Conservation (phyloP, 2,797 vertebrate genomes). For the Eulemur rubriventer region DNA sequence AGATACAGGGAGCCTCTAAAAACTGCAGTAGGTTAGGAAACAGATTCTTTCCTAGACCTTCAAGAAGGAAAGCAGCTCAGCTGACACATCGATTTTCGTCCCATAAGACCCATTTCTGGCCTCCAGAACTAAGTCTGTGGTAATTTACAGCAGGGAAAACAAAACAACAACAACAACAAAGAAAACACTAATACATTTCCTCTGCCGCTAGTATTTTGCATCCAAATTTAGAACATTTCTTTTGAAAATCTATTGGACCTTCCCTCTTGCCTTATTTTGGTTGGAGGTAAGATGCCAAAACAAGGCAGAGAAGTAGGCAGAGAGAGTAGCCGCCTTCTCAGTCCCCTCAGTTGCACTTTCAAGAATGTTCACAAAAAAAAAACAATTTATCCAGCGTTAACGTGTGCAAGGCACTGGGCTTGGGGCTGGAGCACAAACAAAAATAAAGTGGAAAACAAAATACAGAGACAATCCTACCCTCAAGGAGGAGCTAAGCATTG, state of each 20-base stretch:
- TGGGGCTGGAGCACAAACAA: neutral
- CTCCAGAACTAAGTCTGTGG: neutral
- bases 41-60: neutral
- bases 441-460: neutral
- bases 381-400: neutral
- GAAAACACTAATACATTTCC: neutral
- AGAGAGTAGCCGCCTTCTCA: neutral
- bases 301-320: neutral
- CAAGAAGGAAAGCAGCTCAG: neutral
- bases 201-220: neutral
- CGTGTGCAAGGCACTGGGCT: neutral
- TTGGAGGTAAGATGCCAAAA: neutral
- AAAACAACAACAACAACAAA: neutral
- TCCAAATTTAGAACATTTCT: neutral
- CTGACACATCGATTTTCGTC: neutral
- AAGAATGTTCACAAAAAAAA: neutral
- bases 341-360: neutral
- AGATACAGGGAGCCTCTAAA: neutral
- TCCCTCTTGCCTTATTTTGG: neutral
- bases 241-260: neutral
- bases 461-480: neutral
- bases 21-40: neutral
- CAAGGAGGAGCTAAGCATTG: neutral
- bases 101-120: neutral
- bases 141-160: neutral